phyloP scores from a whole-genome alignment of 2,888 invertebrate genomes.

The Drosophila macrospina region DNA sequence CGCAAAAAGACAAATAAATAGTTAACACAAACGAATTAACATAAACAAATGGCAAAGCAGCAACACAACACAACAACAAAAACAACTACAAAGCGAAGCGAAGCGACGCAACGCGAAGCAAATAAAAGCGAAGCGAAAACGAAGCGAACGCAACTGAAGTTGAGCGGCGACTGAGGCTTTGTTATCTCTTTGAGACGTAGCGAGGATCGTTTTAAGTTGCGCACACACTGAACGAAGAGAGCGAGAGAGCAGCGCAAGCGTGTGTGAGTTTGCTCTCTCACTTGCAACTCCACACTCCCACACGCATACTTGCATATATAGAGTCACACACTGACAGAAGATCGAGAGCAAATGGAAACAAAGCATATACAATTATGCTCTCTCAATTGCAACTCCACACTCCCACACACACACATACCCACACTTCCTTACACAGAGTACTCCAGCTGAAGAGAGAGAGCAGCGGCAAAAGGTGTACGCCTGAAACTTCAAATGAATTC shows the following conservation, averaged over 20 bases:
- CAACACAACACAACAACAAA: slow-evolving; percentile 19
- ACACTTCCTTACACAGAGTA: background rate
- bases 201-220: slow-evolving; percentile 41
- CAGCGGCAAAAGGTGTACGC: slow-evolving; percentile 55
- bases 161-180: slow-evolving; percentile 50
- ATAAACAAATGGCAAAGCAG: slow-evolving; percentile 64
- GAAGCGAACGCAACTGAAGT: slow-evolving; percentile 58
- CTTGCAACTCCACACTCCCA: background rate
- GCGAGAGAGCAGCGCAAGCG: background rate
- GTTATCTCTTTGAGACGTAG: slow-evolving; percentile 4
- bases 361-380: background rate
- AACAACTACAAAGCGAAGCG: slow-evolving; percentile 16
- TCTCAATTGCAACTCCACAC: slow-evolving; percentile 17
- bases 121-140: slow-evolving; percentile 16
- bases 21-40: slow-evolving; percentile 67
- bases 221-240: background rate
- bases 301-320: background rate
- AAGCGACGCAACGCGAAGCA: slow-evolving; percentile 4
- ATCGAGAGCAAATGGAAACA: background rate
- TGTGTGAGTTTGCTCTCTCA: too few species aligned
- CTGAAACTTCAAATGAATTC: slow-evolving; percentile 74
- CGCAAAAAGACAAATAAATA: slow-evolving; percentile 56
- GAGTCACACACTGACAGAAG: too few species aligned
- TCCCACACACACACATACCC: slow-evolving; percentile 25
- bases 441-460: slow-evolving; percentile 25